Evolutionary conservation across 2,797 vertebrate genomes (phyloP), one percentile per base, ranked within the genome.

Genomic region (Sebastes oblongus): DNA sequence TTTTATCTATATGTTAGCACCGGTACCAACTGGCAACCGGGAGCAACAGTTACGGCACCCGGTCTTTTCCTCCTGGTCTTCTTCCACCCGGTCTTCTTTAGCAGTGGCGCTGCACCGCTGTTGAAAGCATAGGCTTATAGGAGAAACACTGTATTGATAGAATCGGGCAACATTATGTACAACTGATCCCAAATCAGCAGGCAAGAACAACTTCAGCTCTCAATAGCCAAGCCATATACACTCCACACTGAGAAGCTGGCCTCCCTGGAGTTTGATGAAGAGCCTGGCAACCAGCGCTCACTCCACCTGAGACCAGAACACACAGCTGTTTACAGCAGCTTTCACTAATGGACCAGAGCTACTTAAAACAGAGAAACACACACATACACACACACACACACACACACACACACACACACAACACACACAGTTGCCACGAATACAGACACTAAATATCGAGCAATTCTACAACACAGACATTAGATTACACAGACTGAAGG

Each of bases 221-320:
- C 14, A 46, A 16, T 46, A 46, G 42, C 14, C 16, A 7, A 46
- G 42, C 42, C 16, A 60, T 16, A 60, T 9, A 59, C 14, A 59
- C 59, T 58, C 55, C 30, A 55, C 12, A 42, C 5, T 27, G 54
- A 65, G 50, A 78, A 71, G 65, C 13, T 66, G 22, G 52, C 10
- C 24, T 84, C 79, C 81, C 84, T 12, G 58, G 81, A 79, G 77
- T 79, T 20, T 77, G 61, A 81, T 55, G 73, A 30, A 71, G 58
- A 84, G 81, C 74, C 83, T 71, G 68, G 74, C 77, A 89, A 73
- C 65, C 59, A 66, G 36, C 46, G 24, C 25, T 72, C 7, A 0
- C 14, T 81, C 83, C 87, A 88, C 78, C 81, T 81, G 85, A 86
- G 82, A 90, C 88, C 68, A 24, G 32, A 62, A 82, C 34, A 46